Evolutionary conservation across 2,113 vertebrate genomes (phyloP), one percentile per base, ranked within the genome.

Genomic region (Eolophus roseicapilla): DNA sequence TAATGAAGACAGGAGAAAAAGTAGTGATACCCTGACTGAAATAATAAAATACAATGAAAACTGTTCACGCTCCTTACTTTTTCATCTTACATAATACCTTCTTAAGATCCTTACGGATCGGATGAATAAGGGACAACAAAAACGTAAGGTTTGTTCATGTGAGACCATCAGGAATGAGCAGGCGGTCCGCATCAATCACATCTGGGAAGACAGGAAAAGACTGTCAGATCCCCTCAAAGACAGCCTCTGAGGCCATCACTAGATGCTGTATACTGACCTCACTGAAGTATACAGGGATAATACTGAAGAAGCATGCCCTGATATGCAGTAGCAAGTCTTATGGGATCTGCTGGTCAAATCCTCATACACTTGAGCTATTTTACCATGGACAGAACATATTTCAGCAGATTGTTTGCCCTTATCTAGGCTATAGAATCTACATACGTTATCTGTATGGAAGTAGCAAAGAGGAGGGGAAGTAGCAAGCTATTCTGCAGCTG

Each of bases 141-240:
- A 55, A 0, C 21, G 41, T 13, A 10, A 25, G 2, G 17, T 14
- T 68, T 41, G 17, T 19, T 90, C 2, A 0, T 12, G 13, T 24
- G 19, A 74, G 25, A n/a, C 3, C 25, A 28, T 7, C 14, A 55
- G 41, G 29, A 46, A 14, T 2, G 2, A 82, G 49, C 16, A 74
- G 12, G n/a, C 2, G 8, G 10, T 8, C 35, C 10, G 5, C 11
- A 79, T 29, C 16, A 24, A 6, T 17, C 47, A 10, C 20, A 33
- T 6, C 21, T 77, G 29, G 7, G 5, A 50, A 59, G 33, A 39
- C 5, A 46, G 33, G 13, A 44, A 85, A 85, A 19, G 35, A 33
- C 5, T 0, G 0, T 9, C 31, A 18, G 37, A 7, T 44, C 17
- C 17, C 17, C 1, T 0, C 17, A 19, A 14, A 37, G 23, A 37